Base-by-base conservation (phyloP, 2,113 vertebrate species). In the Corydoras maculifer region DNA sequence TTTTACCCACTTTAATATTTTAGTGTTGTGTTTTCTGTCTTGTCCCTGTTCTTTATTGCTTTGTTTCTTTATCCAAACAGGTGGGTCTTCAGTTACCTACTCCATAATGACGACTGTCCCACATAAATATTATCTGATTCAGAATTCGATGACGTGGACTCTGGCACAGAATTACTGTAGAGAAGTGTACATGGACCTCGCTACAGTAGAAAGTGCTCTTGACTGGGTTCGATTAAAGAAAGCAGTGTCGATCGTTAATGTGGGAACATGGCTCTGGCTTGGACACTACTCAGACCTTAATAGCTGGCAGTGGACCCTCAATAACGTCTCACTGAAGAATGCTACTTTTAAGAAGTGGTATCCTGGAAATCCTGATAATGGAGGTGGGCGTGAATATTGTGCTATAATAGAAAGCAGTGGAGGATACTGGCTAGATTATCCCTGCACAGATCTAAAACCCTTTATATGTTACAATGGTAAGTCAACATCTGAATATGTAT, bases 401-500 rank as follows among this genome's bases (percentile, higher is more conserved):
- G 70, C 9, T 6, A 4, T 2, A 6, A 35, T 75, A 61, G 2
- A 4, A 2, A 1, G 0, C 3, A 9, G 5, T 30, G 70, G 4
- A 43, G 35, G 70, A 8, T 0, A 12, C 1, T 79, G 70, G 50
- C 0, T 4, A 0, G 9, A 12, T 29, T 2, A 5, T 15, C 4
- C 11, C 10, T 79, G 74, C 60, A 15, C 0, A 3, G 1, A n/a
- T 0, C 2, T 0, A 12, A 10, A 1, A 3, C 7, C 6, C 8
- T 75, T 62, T 43, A 10, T 78, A 2, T 78, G 77, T 58, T 78
- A 75, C 57, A 62, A 78, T 31, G 73, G 77, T 73, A 57, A 78
- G 73, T 43, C 18, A 18, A 29, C 9, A 25, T 32, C n/a, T 8
- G 11, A 5, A 63, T 64, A 54, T 49, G 35, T 43, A 43, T 43